Base-by-base conservation (phyloP, 1,140 invertebrate species). In the Papilio xuthus region DNA sequence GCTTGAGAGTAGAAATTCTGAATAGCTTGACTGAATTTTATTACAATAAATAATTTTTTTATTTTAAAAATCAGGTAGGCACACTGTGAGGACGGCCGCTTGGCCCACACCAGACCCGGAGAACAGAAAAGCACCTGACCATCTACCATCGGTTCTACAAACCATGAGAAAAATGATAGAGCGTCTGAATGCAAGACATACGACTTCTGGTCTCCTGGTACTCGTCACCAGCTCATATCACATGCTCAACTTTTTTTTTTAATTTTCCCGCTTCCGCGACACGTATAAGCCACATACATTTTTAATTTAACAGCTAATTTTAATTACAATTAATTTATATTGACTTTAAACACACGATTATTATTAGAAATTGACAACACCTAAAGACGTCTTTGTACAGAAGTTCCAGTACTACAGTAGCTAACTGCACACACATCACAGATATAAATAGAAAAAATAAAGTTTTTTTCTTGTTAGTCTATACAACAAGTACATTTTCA, bases 391-490 rank as follows among this genome's bases (percentile, higher is more conserved):
- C 78, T 87, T 86, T 92, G 87, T 91, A 91, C 87, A 92, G 84
- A 87, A 80, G 85, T 87, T 84, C 82, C 82, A 85, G 82, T 83
- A 82, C 87, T 88, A 90, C 79, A 85, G 85, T 84, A 85, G 77
- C 82, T 85, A 88, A 86, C 87, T 86, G 83, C 86, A 85, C 84
- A 85, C 84, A 86, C 86, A 92, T 91, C 90, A 92, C 89, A 92
- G 89, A 91, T 90, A 85, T 85, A 85, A 85, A 89, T 90, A 89
- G 87, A 90, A 89, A 89, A 90, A 90, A 92, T 90, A 90, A 88
- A 88, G 78, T 85, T 85, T 79, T 50, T 67, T 83, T 90, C 85
- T 81, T 86, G 86, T 87, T 84, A 84, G 72, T 87, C 82, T 88
- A 89, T 86, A 87, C 83, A 90, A 89, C 87, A 88, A 90, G 85